These are phyloP conservation scores for Cyrtorhinus lividipennis DNA, from an alignment of 1,140 invertebrate species.

Conservation along the genomic window DNA sequence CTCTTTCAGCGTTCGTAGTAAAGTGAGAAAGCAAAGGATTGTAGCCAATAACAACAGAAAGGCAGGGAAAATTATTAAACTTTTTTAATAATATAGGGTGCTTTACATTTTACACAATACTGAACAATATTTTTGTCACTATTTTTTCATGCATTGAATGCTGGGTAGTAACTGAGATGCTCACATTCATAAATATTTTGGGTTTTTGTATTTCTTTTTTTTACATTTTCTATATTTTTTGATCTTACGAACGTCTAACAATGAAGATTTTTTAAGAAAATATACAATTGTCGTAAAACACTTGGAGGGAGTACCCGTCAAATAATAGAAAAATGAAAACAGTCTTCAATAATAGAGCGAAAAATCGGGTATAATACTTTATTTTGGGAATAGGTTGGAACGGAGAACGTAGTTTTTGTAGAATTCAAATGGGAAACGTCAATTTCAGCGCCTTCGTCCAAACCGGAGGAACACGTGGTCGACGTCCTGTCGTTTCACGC, in stretches of 20 bases:
- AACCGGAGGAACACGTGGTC: slow-evolving; percentile 69
- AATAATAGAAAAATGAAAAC: slow-evolving; percentile 14
- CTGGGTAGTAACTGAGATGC: no score
- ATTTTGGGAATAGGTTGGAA: neutral
- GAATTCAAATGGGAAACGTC: neutral
- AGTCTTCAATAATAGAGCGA: slow-evolving; percentile 12
- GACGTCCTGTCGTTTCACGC: slow-evolving; percentile 61
- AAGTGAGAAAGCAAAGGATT: no score
- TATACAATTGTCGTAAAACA: neutral
- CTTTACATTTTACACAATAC: slow-evolving; percentile 17
- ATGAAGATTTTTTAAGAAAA: neutral
- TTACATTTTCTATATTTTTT: neutral
- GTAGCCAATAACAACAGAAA: slow-evolving; percentile 13
- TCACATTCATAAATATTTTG: no score
- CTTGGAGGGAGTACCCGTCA: neutral
- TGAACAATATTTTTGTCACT: neutral
- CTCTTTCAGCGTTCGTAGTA: no score
- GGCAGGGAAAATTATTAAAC: slow-evolving; percentile 21
- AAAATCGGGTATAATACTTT: no score
- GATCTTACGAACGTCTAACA: neutral
- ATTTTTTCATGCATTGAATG: neutral
- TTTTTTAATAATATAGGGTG: slow-evolving; percentile 20
- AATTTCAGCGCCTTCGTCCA: slow-evolving; percentile 43
- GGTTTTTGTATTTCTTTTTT: no score
- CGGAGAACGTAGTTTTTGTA: neutral